phyloP scores from a whole-genome alignment of 1,140 invertebrate species.

The Scylla paramamosain region DNA sequence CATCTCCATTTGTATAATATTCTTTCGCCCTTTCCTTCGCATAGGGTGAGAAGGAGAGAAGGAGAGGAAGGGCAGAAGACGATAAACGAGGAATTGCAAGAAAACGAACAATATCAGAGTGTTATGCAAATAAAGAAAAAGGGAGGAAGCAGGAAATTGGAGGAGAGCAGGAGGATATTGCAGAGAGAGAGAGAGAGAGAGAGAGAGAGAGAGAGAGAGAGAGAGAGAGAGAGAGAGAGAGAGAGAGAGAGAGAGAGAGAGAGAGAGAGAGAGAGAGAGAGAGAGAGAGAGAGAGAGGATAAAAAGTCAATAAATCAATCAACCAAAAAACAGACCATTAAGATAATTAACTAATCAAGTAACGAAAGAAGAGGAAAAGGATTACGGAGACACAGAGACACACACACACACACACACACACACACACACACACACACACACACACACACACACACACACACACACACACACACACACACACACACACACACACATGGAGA shows the following conservation, averaged over 20 bases:
- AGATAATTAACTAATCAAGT: background rate
- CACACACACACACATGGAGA: too few species aligned
- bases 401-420: background rate
- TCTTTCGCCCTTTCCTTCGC: too few species aligned
- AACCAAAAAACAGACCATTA: background rate
- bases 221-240: too few species aligned
- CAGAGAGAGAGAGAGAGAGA: slow-evolving; percentile 10
- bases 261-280: too few species aligned
- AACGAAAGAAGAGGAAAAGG: too few species aligned
- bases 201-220: too few species aligned
- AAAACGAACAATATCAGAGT: background rate
- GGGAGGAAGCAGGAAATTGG: background rate
- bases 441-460: too few species aligned
- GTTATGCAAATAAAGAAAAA: background rate
- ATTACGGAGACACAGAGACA: background rate
- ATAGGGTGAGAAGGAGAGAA: background rate
- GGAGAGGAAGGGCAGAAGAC: background rate
- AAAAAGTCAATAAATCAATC: background rate
- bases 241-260: too few species aligned
- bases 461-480: too few species aligned
- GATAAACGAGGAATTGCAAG: background rate
- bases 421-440: too few species aligned
- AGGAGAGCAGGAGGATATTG: background rate
- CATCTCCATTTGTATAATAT: too few species aligned
- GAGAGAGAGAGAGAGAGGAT: too few species aligned